Conservation (phyloP, 2,113 vertebrate species). For the Pteropus alecto region DNA sequence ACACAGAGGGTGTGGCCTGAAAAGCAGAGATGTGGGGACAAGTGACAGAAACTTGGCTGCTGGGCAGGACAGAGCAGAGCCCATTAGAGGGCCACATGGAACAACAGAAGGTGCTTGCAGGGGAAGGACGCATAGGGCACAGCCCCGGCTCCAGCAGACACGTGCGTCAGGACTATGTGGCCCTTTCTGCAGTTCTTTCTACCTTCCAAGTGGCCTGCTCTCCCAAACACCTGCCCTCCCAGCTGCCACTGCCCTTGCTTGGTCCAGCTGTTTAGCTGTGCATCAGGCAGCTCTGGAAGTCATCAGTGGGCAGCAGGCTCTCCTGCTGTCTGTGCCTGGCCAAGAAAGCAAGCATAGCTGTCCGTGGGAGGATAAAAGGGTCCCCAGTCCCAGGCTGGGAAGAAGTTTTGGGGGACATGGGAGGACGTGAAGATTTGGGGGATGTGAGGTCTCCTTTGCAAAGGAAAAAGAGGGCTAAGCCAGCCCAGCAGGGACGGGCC, state of each 20-base stretch:
- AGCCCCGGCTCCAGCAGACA: neutral
- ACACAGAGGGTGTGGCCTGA: neutral
- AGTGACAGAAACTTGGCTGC: neutral
- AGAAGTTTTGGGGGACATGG: neutral
- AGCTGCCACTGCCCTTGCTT: neutral
- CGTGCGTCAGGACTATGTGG: rapidly evolving
- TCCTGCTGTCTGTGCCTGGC: constrained; percentile 51
- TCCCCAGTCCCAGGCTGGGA: neutral
- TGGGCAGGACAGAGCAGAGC: neutral
- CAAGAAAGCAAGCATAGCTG: constrained; percentile 74
- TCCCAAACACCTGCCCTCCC: neutral
- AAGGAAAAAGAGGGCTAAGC: neutral
- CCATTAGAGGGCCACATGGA: neutral
- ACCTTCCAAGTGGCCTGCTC: neutral
- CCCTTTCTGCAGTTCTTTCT: neutral
- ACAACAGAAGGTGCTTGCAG: neutral
- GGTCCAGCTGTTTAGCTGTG: constrained; percentile 19
- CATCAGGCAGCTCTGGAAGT: constrained; percentile 78
- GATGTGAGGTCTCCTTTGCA: neutral
- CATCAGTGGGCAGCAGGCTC: constrained; percentile 73
- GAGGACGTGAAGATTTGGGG: neutral
- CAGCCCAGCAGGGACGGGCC: rapidly evolving
- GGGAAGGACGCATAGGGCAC: too few relatives aligned
- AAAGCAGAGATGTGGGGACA: neutral
- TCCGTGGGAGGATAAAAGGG: neutral